Percentiles rank a stretch among this genome's conserved stretches.
Conservation (phyloP, 2,113 vertebrate genomes). For the Clarias gariepinus region DNA sequence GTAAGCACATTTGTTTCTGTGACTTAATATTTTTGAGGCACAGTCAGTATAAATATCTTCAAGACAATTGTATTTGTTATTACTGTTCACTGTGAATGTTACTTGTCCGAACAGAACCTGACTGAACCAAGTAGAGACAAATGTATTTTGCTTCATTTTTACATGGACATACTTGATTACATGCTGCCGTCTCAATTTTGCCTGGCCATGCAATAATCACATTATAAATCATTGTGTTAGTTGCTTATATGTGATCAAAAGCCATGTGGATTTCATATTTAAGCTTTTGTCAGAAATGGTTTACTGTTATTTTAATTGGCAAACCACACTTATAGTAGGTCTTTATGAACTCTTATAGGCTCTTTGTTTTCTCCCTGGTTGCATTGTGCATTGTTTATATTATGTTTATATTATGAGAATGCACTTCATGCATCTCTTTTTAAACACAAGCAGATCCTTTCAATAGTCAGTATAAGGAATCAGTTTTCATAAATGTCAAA, state of each 20-base stretch:
- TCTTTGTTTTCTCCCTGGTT: not conserved
- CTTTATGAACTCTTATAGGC: not conserved
- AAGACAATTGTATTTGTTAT: constrained; percentile 22
- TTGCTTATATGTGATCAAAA: not conserved
- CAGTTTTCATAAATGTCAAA: not conserved
- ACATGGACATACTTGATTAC: not conserved
- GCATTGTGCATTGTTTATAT: too few species aligned
- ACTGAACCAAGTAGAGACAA: not conserved
- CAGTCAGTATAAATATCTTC: constrained; percentile 13
- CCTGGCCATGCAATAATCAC: not conserved
- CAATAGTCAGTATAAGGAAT: not conserved
- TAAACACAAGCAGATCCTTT: not conserved
- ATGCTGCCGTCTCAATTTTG: not conserved
- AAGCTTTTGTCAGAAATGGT: not conserved
- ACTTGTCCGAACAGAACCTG: not conserved
- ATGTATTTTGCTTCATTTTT: constrained; percentile 19
- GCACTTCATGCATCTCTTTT: not conserved
- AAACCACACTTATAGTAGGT: not conserved
- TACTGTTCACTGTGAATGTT: not conserved
- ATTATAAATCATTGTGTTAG: not conserved
- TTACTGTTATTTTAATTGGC: not conserved
- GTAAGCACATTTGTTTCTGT: constrained; percentile 24
- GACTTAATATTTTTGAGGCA: constrained; percentile 22
- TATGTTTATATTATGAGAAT: too few species aligned
- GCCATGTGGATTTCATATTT: not conserved